Percentiles rank a stretch among this genome's conserved stretches.
Conservation (phyloP, 1,140 invertebrate genomes). For the Chelonus insularis region DNA sequence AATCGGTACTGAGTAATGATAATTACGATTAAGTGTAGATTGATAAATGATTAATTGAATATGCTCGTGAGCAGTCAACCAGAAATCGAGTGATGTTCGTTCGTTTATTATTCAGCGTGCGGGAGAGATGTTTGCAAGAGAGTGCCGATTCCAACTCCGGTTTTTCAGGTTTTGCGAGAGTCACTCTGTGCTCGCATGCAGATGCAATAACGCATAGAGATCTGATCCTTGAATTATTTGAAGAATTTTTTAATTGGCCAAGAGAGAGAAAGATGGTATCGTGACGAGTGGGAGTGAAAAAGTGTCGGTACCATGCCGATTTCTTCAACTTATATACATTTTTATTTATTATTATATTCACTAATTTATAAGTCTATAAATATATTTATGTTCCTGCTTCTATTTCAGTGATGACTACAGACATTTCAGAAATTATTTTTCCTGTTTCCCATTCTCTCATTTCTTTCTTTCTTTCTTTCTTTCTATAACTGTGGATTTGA, state of each 20-base stretch:
- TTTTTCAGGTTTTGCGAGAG: constrained; percentile 33
- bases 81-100: too few relatives aligned
- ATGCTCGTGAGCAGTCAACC: too few relatives aligned
- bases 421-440: too few relatives aligned
- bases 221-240: constrained; percentile 35
- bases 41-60: too few relatives aligned
- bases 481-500: too few relatives aligned
- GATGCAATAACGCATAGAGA: constrained; percentile 38
- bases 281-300: constrained; percentile 27
- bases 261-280: constrained; percentile 30
- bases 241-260: constrained; percentile 38
- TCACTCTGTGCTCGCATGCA: constrained; percentile 26
- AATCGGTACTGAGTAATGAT: too few relatives aligned
- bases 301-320: not conserved
- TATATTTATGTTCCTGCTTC: too few relatives aligned
- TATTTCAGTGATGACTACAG: too few relatives aligned
- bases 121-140: constrained; percentile 16
- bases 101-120: not conserved
- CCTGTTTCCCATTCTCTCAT: too few relatives aligned
- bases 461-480: too few relatives aligned
- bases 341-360: constrained; percentile 6
- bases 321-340: constrained; percentile 16
- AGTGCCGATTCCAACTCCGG: constrained; percentile 33
- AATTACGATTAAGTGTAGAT: too few relatives aligned
- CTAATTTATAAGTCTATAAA: too few relatives aligned